These are phyloP conservation scores for Drosophila biarmipes DNA, from an alignment of 1,140 invertebrate species.

Conservation along the genomic window DNA sequence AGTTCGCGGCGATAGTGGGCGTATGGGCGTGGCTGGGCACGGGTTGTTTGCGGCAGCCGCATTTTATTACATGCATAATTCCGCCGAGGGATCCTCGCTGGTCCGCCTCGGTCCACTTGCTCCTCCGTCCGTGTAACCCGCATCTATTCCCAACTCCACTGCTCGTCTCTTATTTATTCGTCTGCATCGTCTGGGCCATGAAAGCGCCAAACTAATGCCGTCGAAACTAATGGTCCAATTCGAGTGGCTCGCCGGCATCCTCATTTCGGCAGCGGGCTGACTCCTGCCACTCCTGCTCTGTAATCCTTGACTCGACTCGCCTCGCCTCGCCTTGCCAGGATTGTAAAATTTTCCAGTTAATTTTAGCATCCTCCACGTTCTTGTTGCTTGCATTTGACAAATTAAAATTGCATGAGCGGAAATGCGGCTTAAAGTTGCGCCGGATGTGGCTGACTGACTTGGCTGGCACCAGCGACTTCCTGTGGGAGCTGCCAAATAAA, in stretches of 20 bases:
- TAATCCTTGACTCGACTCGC: constrained; percentile 12
- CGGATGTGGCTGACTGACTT: constrained; percentile 55
- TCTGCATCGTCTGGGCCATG: constrained; percentile 62
- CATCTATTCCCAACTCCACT: constrained; percentile 28
- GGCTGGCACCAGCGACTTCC: constrained; percentile 40
- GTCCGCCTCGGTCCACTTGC: constrained; percentile 25
- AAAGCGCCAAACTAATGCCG: constrained; percentile 79
- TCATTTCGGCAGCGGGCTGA: constrained; percentile 24
- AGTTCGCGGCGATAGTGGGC: constrained; percentile 52
- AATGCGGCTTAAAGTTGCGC: constrained; percentile 76
- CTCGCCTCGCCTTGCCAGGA: constrained; percentile 53
- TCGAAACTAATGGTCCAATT: constrained; percentile 84
- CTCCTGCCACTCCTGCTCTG: constrained; percentile 19
- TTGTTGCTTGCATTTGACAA: constrained; percentile 71
- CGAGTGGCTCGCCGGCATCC: constrained; percentile 73
- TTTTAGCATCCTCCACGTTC: constrained; percentile 56
- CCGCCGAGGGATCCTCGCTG: constrained; percentile 54
- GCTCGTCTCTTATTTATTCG: constrained; percentile 75
- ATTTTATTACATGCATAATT: constrained; percentile 82
- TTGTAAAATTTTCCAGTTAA: constrained; percentile 82
- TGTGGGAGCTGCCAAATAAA: constrained; percentile 54
- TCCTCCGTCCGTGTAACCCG: neutral
- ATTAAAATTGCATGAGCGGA: constrained; percentile 82
- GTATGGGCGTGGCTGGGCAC: constrained; percentile 49
- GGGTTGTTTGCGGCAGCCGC: constrained; percentile 60